Evolutionary conservation across 1,140 invertebrate genomes (phyloP).

Genomic region (Plodia interpunctella): DNA sequence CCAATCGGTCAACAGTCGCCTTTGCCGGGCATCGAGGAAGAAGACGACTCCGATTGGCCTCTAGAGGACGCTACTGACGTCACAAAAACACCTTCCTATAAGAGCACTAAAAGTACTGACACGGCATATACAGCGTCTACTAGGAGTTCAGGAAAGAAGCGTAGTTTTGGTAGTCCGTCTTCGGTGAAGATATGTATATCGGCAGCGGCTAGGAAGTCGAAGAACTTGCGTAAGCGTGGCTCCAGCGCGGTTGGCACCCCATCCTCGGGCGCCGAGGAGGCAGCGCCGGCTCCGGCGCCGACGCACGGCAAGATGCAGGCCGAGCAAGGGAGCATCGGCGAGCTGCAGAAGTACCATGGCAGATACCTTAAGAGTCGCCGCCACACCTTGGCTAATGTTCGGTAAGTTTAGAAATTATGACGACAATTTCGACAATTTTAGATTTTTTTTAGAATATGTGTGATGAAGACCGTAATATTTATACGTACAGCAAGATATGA

Average conservation of each 20-base stretch:
- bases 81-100: conserved; percentile 72
- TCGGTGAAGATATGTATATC: conserved; percentile 72
- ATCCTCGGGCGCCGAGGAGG: conserved; percentile 50
- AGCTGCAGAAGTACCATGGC: conserved; percentile 91
- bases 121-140: conserved; percentile 63
- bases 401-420: conserved; percentile 87
- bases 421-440: no score
- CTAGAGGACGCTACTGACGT: conserved; percentile 71
- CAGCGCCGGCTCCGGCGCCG: conserved; percentile 37
- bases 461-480: no score
- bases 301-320: conserved; percentile 86
- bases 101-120: conserved; percentile 71
- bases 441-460: neutral
- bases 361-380: conserved; percentile 87
- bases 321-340: conserved; percentile 91
- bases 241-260: conserved; percentile 46
- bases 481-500: neutral
- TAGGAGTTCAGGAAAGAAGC: conserved; percentile 64
- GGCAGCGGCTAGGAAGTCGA: conserved; percentile 66
- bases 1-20: conserved; percentile 77
- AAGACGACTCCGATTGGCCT: conserved; percentile 78
- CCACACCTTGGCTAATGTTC: conserved; percentile 91
- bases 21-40: conserved; percentile 79
- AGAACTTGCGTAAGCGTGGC: conserved; percentile 67
- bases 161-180: conserved; percentile 63